These are phyloP conservation scores for Serrognathus titanus DNA, from an alignment of 2,888 invertebrate genomes.

Conservation along the genomic window DNA sequence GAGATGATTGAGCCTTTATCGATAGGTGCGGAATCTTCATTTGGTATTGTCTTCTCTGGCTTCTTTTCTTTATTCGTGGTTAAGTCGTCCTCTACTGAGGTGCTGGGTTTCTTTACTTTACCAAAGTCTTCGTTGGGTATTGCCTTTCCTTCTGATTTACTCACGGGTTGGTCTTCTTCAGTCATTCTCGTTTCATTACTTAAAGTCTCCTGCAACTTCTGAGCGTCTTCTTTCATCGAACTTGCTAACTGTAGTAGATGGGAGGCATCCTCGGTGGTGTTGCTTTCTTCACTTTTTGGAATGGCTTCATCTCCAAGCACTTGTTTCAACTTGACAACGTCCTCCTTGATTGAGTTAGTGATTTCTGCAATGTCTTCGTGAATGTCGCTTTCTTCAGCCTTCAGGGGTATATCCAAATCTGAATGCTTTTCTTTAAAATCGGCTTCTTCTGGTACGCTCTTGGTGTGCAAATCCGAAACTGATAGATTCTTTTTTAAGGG, in stretches of 20 bases:
- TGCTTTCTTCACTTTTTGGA: neutral
- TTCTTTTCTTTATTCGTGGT: too few relatives aligned
- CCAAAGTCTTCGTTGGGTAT: too few relatives aligned
- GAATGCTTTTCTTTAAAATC: neutral
- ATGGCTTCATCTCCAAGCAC: constrained; percentile 2
- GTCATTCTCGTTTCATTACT: neutral
- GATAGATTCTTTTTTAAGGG: too few relatives aligned
- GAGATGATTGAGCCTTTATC: too few relatives aligned
- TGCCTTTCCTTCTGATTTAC: too few relatives aligned
- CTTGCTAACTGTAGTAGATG: constrained; percentile 8
- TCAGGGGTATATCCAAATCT: neutral
- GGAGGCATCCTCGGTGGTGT: neutral
- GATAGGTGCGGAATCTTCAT: too few relatives aligned
- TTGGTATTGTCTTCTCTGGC: too few relatives aligned
- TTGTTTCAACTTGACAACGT: constrained; percentile 14
- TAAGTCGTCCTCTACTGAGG: too few relatives aligned
- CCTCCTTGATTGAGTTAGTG: constrained; percentile 7
- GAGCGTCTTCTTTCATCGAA: constrained; percentile 9
- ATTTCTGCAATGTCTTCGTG: constrained; percentile 3
- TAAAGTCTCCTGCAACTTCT: constrained; percentile 12
- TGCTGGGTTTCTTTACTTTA: too few relatives aligned
- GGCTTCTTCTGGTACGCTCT: neutral
- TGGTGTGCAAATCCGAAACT: too few relatives aligned
- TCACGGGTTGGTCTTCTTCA: neutral
- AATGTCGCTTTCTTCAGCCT: neutral